These are phyloP conservation scores for Neotoma lepida DNA, from an alignment of 2,113 vertebrate species.

Conservation along the genomic window DNA sequence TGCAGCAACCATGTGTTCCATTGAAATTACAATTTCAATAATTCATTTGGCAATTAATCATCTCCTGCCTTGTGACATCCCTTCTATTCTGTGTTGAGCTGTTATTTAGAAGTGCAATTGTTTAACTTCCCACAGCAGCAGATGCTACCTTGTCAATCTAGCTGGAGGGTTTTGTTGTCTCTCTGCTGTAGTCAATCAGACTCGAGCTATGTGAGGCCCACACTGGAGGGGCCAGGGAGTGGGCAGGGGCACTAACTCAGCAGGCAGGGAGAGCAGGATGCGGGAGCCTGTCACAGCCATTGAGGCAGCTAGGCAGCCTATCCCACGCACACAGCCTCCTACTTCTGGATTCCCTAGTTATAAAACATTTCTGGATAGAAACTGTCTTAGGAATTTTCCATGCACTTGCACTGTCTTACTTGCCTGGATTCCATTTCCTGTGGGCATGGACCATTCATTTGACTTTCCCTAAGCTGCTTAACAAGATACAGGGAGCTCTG, in stretches of 20 bases:
- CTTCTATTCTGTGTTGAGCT: constrained; percentile 44
- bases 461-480: background rate
- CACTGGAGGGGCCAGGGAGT: background rate
- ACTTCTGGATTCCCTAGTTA: background rate
- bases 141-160: constrained; percentile 54
- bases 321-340: background rate
- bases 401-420: background rate
- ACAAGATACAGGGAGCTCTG: background rate
- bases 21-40: constrained; percentile 72
- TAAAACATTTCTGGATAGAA: constrained; percentile 27
- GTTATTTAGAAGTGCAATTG: constrained; percentile 69
- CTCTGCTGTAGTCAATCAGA: constrained; percentile 55
- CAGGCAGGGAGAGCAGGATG: background rate
- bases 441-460: constrained; percentile 8
- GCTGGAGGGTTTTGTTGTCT: background rate
- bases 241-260: background rate
- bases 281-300: background rate
- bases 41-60: constrained; percentile 77
- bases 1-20: background rate
- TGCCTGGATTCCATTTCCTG: constrained; percentile 38
- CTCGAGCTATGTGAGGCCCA: background rate
- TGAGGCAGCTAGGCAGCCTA: background rate
- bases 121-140: constrained; percentile 68
- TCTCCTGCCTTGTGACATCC: constrained; percentile 67
- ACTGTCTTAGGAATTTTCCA: constrained; percentile 58